Conservation (phyloP, 1,140 invertebrate genomes). For the Tetramorium simillimum region DNA sequence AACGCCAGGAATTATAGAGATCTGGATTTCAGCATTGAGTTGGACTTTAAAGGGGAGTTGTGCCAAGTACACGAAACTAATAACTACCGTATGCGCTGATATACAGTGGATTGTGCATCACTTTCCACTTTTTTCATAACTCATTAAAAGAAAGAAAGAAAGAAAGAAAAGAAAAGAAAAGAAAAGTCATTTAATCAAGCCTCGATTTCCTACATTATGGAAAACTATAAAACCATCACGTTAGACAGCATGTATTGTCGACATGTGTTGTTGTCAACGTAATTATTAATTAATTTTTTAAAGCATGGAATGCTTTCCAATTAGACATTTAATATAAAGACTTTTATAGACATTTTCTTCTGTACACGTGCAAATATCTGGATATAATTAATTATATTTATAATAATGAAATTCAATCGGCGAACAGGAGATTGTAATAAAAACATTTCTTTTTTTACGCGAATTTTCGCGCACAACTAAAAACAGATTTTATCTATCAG, state of each 20-base stretch:
- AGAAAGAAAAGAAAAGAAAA: conserved; percentile 28
- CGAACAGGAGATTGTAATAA: conserved; percentile 11
- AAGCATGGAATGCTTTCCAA: conserved; percentile 25
- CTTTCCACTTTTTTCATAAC: conserved; percentile 60
- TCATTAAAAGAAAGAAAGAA: conserved; percentile 24
- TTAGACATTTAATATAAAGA: conserved; percentile 53
- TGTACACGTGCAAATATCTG: conserved; percentile 22
- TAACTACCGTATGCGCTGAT: conserved; percentile 98
- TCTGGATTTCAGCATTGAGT: conserved; percentile 97
- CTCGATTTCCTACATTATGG: conserved; percentile 51
- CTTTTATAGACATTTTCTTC: conserved; percentile 45
- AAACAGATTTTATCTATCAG: not conserved
- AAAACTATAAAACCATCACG: conserved; percentile 49
- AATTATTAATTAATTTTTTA: conserved; percentile 36
- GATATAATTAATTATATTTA: conserved; percentile 26
- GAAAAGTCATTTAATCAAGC: conserved; percentile 65
- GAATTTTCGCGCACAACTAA: conserved; percentile 45
- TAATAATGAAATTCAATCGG: conserved; percentile 25
- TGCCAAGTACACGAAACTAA: conserved; percentile 96
- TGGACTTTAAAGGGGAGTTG: conserved; percentile 98
- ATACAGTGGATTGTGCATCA: conserved; percentile 52
- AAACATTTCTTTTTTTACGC: not conserved
- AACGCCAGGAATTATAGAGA: conserved; percentile 98
- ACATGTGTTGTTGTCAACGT: conserved; percentile 25
- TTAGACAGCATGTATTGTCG: conserved; percentile 50